Conservation (phyloP, 2,113 vertebrate genomes). For the Hippocampus zosterae region DNA sequence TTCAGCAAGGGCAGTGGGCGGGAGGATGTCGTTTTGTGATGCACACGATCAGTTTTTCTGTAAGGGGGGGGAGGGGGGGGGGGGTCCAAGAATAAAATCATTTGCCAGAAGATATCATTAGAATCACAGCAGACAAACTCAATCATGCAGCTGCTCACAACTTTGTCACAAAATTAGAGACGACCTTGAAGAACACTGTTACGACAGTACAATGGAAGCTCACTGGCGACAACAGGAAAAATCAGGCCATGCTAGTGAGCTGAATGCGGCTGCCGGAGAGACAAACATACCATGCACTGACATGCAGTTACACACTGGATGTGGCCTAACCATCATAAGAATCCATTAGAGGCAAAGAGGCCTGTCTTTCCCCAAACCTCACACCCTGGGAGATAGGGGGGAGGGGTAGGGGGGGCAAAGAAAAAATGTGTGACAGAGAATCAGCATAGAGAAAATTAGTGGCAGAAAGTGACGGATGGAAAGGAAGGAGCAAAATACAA, state of each 20-base stretch:
- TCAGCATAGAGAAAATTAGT: background rate
- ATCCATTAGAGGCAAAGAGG: slow-evolving; percentile 74
- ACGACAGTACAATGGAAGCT: slow-evolving; percentile 38
- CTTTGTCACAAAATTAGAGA: slow-evolving; percentile 12
- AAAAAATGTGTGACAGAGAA: slow-evolving; percentile 10
- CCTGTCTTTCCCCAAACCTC: slow-evolving; percentile 72
- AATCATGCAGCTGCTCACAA: slow-evolving; percentile 8
- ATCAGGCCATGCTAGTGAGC: slow-evolving; percentile 55
- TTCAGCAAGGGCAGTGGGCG: slow-evolving; percentile 75
- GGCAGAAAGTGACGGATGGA: background rate
- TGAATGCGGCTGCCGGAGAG: slow-evolving; percentile 41
- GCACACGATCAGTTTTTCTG: slow-evolving; percentile 78
- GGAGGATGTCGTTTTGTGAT: slow-evolving; percentile 70
- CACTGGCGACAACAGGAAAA: slow-evolving; percentile 25
- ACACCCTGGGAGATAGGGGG: slow-evolving; percentile 64
- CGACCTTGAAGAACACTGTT: slow-evolving; percentile 10
- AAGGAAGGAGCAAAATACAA: background rate
- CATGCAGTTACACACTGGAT: slow-evolving; percentile 75
- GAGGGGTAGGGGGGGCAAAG: background rate
- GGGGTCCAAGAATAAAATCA: slow-evolving; percentile 2
- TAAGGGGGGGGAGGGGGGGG: slow-evolving; percentile 16
- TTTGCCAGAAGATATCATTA: background rate
- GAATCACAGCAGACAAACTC: slow-evolving; percentile 7
- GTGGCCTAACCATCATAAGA: slow-evolving; percentile 78
- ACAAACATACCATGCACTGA: slow-evolving; percentile 77